Evolutionary conservation across 2,888 invertebrate genomes (phyloP).

Genomic region (Agapostemon virescens): DNA sequence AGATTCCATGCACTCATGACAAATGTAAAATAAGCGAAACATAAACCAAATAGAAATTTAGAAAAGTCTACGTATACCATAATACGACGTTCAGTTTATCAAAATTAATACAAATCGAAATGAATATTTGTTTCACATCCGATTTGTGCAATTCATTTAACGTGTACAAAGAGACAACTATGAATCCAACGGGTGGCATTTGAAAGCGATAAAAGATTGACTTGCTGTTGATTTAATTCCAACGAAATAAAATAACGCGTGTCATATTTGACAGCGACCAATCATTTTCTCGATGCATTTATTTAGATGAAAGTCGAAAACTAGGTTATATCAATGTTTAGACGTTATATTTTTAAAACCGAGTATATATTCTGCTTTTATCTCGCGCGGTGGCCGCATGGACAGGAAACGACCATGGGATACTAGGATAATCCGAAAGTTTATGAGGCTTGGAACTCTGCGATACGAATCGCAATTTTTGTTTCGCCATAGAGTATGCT

Average conservation of each 20-base stretch:
- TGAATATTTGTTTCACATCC: background rate
- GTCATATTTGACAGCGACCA: background rate
- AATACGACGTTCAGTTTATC: background rate
- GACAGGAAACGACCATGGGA: slow-evolving; percentile 51
- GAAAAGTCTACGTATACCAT: too few species aligned
- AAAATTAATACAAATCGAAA: background rate
- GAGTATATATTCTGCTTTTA: slow-evolving; percentile 60
- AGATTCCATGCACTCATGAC: too few species aligned
- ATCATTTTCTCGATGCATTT: slow-evolving; percentile 7
- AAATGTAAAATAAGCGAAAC: too few species aligned
- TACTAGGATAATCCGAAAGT: slow-evolving; percentile 56
- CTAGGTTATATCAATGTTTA: slow-evolving; percentile 34
- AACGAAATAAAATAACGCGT: too few species aligned
- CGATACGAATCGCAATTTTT: slow-evolving; percentile 54
- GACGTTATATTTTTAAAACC: slow-evolving; percentile 44
- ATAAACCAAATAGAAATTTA: too few species aligned
- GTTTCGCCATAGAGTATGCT: slow-evolving; percentile 11
- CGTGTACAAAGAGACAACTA: background rate
- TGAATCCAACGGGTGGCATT: background rate
- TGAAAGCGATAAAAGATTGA: background rate
- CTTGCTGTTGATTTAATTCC: too few species aligned
- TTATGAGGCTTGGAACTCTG: slow-evolving; percentile 50
- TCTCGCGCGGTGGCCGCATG: slow-evolving; percentile 51
- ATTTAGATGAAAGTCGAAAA: slow-evolving; percentile 24
- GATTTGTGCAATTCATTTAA: background rate